Percentiles rank a stretch among this genome's conserved stretches.
Conservation (phyloP, 2,888 invertebrate species). For the Laspeyria flexula region DNA sequence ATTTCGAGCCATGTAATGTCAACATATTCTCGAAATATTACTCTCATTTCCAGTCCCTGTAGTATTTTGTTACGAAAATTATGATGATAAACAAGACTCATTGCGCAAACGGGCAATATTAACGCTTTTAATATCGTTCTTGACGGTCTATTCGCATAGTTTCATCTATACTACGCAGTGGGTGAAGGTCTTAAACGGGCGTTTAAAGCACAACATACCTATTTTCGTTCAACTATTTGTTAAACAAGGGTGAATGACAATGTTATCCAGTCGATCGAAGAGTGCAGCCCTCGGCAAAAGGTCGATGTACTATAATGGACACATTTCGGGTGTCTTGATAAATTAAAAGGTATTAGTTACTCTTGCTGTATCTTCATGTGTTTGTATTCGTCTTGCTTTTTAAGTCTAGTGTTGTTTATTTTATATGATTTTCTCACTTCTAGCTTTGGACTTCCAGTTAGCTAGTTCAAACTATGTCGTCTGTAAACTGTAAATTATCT, state of each 20-base stretch:
- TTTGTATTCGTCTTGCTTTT: background rate
- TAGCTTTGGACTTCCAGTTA: background rate
- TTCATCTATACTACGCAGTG: background rate
- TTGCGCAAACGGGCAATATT: background rate
- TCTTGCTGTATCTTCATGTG: background rate
- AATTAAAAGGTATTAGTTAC: background rate
- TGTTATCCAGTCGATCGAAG: background rate
- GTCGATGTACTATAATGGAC: conserved; percentile 2
- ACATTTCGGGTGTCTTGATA: conserved; percentile 2
- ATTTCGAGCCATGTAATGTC: no score
- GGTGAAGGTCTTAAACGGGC: background rate
- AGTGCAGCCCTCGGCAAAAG: conserved; percentile 1
- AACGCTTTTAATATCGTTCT: background rate
- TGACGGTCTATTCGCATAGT: background rate
- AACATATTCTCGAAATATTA: conserved; percentile 2
- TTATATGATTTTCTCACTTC: background rate
- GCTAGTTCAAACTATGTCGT: no score
- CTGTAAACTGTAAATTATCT: no score
- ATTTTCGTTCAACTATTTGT: background rate
- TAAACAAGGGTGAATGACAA: conserved; percentile 1
- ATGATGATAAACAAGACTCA: background rate
- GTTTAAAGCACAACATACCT: background rate
- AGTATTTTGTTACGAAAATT: conserved; percentile 6
- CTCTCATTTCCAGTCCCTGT: background rate
- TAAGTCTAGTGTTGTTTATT: background rate